Evolutionary conservation across 2,797 vertebrate species (phyloP).

Genomic region (Menidia menidia): DNA sequence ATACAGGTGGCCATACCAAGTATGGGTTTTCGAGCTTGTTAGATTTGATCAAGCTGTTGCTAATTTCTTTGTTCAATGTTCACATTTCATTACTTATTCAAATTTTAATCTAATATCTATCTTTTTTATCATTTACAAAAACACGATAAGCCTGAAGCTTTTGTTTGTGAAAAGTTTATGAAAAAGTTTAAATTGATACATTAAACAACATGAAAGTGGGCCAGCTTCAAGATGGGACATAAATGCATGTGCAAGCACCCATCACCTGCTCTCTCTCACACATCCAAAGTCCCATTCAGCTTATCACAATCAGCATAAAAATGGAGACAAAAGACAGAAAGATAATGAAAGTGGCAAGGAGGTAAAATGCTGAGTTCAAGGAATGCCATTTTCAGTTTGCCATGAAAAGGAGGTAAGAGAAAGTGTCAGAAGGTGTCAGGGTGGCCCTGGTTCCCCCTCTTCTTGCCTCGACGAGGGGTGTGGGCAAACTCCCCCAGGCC

Average conservation of each 20-base stretch:
- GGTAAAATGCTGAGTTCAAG: constrained; percentile 70
- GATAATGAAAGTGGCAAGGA: constrained; percentile 37
- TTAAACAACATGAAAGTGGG: not conserved
- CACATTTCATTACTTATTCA: too few relatives aligned
- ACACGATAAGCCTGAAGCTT: too few relatives aligned
- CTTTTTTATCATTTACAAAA: too few relatives aligned
- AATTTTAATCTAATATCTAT: too few relatives aligned
- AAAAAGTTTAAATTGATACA: too few relatives aligned
- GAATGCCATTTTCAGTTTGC: constrained; percentile 78
- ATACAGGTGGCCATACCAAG: not conserved
- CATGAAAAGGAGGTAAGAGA: constrained; percentile 59
- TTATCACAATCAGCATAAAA: constrained; percentile 64
- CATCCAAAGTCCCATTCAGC: constrained; percentile 26
- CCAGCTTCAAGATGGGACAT: not conserved
- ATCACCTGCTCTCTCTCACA: constrained; percentile 36
- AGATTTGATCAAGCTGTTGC: not conserved
- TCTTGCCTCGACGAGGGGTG: constrained; percentile 34
- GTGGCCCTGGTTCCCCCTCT: constrained; percentile 26
- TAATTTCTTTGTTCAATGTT: not conserved
- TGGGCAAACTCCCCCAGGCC: constrained; percentile 53
- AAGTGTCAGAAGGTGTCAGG: constrained; percentile 70
- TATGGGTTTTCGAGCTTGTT: not conserved
- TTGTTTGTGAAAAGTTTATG: too few relatives aligned
- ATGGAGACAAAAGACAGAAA: constrained; percentile 61
- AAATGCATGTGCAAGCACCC: not conserved